Percentiles rank a stretch among this genome's conserved stretches.
phyloP scores from a whole-genome alignment of 2,888 invertebrate genomes.

The Dendrolimus pini region DNA sequence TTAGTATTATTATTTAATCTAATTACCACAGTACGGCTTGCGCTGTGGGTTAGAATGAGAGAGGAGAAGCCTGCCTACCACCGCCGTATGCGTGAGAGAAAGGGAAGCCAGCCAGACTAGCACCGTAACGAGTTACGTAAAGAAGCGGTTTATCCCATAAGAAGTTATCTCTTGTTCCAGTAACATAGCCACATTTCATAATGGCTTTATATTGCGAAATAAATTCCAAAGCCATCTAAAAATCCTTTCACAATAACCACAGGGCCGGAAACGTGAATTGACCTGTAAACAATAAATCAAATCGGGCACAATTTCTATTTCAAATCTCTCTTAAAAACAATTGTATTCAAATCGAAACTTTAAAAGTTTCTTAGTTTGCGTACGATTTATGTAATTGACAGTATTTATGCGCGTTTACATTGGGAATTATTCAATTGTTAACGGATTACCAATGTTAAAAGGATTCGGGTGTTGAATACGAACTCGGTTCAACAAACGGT shows the following conservation, averaged over 20 bases:
- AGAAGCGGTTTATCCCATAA: too few species aligned
- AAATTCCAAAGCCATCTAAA: background rate
- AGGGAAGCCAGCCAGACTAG: too few species aligned
- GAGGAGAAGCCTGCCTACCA: too few species aligned
- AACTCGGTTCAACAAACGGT: slow-evolving; percentile 45
- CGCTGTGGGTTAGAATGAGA: too few species aligned
- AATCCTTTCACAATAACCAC: background rate
- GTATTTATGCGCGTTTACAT: background rate
- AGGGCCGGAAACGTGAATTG: background rate
- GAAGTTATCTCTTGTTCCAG: too few species aligned
- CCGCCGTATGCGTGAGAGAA: too few species aligned
- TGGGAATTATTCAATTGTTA: slow-evolving; percentile 4
- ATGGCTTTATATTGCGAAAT: too few species aligned
- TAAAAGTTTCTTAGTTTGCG: background rate
- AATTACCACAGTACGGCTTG: too few species aligned
- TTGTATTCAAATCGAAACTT: background rate
- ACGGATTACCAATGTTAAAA: slow-evolving; percentile 13
- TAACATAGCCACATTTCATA: too few species aligned
- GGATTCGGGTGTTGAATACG: slow-evolving; percentile 20
- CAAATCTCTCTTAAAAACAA: background rate
- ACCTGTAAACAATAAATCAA: background rate
- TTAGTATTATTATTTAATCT: too few species aligned
- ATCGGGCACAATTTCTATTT: background rate
- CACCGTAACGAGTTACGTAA: too few species aligned
- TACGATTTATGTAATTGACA: background rate